These are phyloP conservation scores for Linhomoeus sp. DNA, from an alignment of 2,888 invertebrate genomes.

Conservation along the genomic window DNA sequence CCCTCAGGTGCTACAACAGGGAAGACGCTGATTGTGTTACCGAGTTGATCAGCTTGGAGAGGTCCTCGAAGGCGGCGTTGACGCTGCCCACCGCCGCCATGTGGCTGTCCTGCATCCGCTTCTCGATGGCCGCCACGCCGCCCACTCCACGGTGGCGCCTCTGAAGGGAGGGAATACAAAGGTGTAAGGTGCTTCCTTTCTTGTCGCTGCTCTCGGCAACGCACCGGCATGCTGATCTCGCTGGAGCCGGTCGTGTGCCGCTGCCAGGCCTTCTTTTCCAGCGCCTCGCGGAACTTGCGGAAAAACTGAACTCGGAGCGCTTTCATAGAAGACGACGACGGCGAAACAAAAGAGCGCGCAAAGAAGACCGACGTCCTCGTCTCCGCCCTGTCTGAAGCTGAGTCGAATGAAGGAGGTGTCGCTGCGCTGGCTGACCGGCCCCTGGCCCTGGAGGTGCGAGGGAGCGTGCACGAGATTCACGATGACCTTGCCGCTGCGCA, in stretches of 20 bases:
- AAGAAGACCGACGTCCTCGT: constrained; percentile 17
- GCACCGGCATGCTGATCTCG: not conserved
- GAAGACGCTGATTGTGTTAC: too few relatives aligned
- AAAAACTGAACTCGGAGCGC: constrained; percentile 14
- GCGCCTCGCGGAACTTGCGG: constrained; percentile 19
- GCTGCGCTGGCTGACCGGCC: constrained; percentile 16
- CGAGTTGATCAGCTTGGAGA: constrained; percentile 76
- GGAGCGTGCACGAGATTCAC: constrained; percentile 9
- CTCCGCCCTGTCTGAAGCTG: constrained; percentile 15
- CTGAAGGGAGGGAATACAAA: too few relatives aligned
- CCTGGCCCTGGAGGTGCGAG: constrained; percentile 2
- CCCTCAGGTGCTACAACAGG: too few relatives aligned
- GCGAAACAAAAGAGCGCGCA: too few relatives aligned
- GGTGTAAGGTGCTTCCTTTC: too few relatives aligned
- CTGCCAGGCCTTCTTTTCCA: constrained; percentile 20
- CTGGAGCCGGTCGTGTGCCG: constrained; percentile 12
- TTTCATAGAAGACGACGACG: not conserved
- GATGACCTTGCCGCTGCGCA: constrained; percentile 20
- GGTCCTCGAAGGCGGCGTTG: constrained; percentile 77
- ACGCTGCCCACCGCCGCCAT: constrained; percentile 78
- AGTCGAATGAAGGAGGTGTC: constrained; percentile 12
- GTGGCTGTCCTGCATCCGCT: constrained; percentile 68
- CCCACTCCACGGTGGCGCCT: constrained; percentile 5
- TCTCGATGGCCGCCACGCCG: constrained; percentile 92
- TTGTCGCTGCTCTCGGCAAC: too few relatives aligned